A percentile compares a stretch with the other conserved stretches of the same genome.
Conservation (phyloP, 2,797 vertebrate genomes). For the Acanthopagrus latus region DNA sequence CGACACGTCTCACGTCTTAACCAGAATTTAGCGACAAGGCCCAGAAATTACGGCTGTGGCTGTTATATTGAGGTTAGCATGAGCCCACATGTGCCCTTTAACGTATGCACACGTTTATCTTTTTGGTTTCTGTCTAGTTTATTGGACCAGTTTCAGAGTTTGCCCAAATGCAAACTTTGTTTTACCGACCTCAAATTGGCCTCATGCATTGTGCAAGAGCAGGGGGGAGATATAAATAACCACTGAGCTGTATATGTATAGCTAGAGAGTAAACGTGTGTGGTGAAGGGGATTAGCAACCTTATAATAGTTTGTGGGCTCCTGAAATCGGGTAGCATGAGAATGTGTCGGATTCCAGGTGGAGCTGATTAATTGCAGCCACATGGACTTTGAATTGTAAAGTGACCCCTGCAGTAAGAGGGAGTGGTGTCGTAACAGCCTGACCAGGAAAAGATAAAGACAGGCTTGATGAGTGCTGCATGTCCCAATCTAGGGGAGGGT, state of each 20-base stretch:
- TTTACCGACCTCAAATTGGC: not conserved
- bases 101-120: too few species aligned
- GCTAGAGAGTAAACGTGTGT: not conserved
- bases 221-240: not conserved
- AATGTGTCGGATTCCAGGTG: not conserved
- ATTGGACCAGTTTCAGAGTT: not conserved
- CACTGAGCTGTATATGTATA: not conserved
- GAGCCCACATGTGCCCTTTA: too few species aligned
- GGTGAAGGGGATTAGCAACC: too few species aligned
- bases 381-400: not conserved
- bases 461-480: too few species aligned
- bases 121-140: not conserved
- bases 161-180: not conserved
- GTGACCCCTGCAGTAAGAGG: not conserved
- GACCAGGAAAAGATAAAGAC: not conserved
- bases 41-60: not conserved
- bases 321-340: not conserved
- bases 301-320: not conserved
- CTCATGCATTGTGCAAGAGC: not conserved
- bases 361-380: not conserved
- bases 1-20: not conserved
- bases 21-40: not conserved
- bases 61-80: not conserved
- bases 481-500: not conserved
- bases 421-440: not conserved